phyloP scores from a whole-genome alignment of 1,140 invertebrate species.

The Lethrus apterus region DNA sequence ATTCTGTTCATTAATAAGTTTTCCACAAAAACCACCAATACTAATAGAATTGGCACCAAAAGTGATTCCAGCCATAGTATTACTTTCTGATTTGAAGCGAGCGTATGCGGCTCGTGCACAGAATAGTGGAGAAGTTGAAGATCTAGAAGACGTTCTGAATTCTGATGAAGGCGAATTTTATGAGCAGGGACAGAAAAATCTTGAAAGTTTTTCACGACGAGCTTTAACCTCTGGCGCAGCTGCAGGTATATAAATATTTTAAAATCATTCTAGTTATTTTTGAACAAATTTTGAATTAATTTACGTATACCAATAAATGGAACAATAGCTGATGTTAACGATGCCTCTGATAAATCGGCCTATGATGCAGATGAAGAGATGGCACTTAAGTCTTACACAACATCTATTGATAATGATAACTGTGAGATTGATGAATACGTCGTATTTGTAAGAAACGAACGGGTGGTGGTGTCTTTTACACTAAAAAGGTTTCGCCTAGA shows the following conservation, averaged over 20 bases:
- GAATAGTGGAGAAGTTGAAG: slow-evolving; percentile 65
- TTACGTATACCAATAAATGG: slow-evolving; percentile 27
- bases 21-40: slow-evolving; percentile 62
- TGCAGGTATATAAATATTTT: no score
- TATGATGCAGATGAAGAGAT: slow-evolving; percentile 64
- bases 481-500: no score
- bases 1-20: slow-evolving; percentile 77
- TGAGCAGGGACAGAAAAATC: slow-evolving; percentile 67
- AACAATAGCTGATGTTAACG: slow-evolving; percentile 38
- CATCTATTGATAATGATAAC: slow-evolving; percentile 83
- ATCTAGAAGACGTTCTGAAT: slow-evolving; percentile 70
- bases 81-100: slow-evolving; percentile 87
- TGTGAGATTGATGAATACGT: slow-evolving; percentile 86
- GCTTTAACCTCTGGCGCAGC: slow-evolving; percentile 51
- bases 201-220: slow-evolving; percentile 68
- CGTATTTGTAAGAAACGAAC: no score
- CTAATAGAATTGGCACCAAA: slow-evolving; percentile 71
- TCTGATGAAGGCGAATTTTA: slow-evolving; percentile 93
- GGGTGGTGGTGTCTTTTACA: no score
- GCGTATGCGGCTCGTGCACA: slow-evolving; percentile 83
- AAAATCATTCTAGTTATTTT: no score
- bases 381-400: slow-evolving; percentile 81
- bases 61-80: slow-evolving; percentile 78
- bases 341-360: slow-evolving; percentile 54
- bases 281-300: no score